phyloP scores from a whole-genome alignment of 2,888 invertebrate genomes.

The Falcaria lacertinaria region DNA sequence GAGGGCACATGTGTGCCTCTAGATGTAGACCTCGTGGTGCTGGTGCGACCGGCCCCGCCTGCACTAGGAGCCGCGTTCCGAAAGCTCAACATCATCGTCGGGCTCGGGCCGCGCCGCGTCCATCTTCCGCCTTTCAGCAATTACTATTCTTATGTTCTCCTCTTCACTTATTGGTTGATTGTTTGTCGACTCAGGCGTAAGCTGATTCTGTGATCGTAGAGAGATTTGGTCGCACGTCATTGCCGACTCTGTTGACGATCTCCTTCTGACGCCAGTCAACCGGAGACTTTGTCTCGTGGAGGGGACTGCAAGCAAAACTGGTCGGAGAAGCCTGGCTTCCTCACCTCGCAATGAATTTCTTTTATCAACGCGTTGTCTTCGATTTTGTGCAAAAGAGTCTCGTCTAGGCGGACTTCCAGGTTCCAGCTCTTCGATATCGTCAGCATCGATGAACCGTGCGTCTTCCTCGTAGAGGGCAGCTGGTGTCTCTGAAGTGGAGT shows the following conservation, averaged over 20 bases:
- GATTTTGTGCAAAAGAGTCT: slow-evolving; percentile 74
- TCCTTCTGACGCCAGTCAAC: slow-evolving; percentile 42
- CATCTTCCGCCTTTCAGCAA: slow-evolving; percentile 80
- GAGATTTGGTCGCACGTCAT: slow-evolving; percentile 45
- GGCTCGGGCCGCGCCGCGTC: slow-evolving; percentile 64
- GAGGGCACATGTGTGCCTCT: slow-evolving; percentile 32
- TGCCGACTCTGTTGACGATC: slow-evolving; percentile 54
- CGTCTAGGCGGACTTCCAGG: slow-evolving; percentile 67
- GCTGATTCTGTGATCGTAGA: slow-evolving; percentile 29
- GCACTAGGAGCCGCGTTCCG: slow-evolving; percentile 74
- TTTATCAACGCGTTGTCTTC: slow-evolving; percentile 66
- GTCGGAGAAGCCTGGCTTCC: slow-evolving; percentile 64
- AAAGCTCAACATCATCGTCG: slow-evolving; percentile 61
- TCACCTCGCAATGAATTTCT: slow-evolving; percentile 68
- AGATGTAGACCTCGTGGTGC: slow-evolving; percentile 75
- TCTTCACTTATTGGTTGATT: slow-evolving; percentile 59
- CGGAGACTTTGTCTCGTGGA: slow-evolving; percentile 50
- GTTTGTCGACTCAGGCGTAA: slow-evolving; percentile 36
- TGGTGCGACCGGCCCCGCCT: slow-evolving; percentile 76
- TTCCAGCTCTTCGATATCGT: slow-evolving; percentile 75
- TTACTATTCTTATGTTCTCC: slow-evolving; percentile 81
- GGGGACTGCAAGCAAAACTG: slow-evolving; percentile 63
- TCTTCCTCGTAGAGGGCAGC: slow-evolving; percentile 74
- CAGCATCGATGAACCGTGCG: slow-evolving; percentile 79
- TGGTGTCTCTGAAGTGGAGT: slow-evolving; percentile 65